Conservation (phyloP, 2,113 vertebrate genomes). For the Pygoscelis adeliae region DNA sequence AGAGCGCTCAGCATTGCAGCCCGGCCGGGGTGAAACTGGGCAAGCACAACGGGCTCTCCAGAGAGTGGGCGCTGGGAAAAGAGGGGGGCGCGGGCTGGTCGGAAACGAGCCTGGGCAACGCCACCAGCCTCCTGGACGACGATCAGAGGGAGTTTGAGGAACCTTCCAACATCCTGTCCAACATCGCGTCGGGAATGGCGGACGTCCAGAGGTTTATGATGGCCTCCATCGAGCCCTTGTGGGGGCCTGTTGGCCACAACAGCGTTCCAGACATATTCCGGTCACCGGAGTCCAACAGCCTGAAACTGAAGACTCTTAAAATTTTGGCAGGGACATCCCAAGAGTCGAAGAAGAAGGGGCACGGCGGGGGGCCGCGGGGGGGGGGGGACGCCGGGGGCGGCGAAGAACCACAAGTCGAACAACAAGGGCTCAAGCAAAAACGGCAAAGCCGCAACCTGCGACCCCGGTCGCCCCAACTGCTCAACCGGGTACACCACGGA, state of each 20-base stretch:
- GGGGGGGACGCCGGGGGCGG: constrained; percentile 77
- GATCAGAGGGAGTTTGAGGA: constrained; percentile 98
- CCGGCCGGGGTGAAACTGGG: constrained; percentile 58
- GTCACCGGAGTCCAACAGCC: constrained; percentile 92
- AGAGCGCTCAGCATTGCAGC: constrained; percentile 66
- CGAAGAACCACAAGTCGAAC: constrained; percentile 87
- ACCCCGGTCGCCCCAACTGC: constrained; percentile 84
- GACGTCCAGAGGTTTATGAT: constrained; percentile 99
- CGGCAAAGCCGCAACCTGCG: constrained; percentile 83
- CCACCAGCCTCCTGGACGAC: constrained; percentile 87
- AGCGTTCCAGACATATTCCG: constrained; percentile 85
- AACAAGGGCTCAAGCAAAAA: constrained; percentile 89
- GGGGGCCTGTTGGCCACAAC: constrained; percentile 85
- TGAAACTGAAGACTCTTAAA: constrained; percentile 98
- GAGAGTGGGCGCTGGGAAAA: constrained; percentile 85
- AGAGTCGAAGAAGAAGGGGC: constrained; percentile 92
- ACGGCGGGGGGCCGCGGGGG: no score
- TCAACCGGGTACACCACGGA: constrained; percentile 76
- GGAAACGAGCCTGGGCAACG: constrained; percentile 70
- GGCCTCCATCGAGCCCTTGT: constrained; percentile 97
- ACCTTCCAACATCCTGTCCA: constrained; percentile 97
- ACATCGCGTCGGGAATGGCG: constrained; percentile 99
- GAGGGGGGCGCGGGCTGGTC: constrained; percentile 81
- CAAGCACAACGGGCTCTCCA: constrained; percentile 75
- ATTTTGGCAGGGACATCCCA: constrained; percentile 94